Evolutionary conservation across 2,113 vertebrate genomes (phyloP).

Genomic region (Diadophis punctatus): DNA sequence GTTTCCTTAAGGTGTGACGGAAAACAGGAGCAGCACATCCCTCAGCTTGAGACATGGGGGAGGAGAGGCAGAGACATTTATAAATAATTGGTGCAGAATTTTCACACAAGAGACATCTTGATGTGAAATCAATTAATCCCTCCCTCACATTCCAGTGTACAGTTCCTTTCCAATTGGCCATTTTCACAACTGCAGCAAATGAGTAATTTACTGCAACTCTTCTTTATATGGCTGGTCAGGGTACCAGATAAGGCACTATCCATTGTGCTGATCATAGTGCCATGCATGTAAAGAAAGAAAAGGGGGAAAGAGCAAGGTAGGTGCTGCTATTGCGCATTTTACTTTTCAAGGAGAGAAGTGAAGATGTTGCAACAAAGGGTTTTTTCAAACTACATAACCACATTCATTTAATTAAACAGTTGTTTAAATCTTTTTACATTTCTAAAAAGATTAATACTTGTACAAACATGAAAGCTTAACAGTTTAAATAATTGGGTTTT

Average conservation of each 20-base stretch:
- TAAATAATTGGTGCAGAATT: constrained; percentile 22
- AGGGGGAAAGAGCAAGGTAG: not conserved
- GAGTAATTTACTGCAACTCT: constrained; percentile 14
- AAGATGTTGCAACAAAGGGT: not conserved
- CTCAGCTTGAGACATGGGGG: not conserved
- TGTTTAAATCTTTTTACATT: constrained; percentile 35
- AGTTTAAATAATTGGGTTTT: not conserved
- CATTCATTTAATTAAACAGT: constrained; percentile 3
- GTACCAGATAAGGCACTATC: constrained; percentile 47
- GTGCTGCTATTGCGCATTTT: not conserved
- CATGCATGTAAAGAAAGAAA: not conserved
- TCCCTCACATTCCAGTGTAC: constrained; percentile 4
- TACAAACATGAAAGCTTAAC: constrained; percentile 11
- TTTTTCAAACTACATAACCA: constrained; percentile 46
- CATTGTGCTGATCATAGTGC: constrained; percentile 56
- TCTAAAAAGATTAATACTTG: constrained; percentile 51
- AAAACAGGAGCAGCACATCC: not conserved
- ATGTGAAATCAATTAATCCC: constrained; percentile 40
- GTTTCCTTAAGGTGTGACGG: not conserved
- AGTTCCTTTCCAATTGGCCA: not conserved
- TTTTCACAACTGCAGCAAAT: not conserved
- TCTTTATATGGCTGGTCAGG: not conserved
- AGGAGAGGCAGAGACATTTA: constrained; percentile 4
- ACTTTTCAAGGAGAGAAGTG: not conserved
- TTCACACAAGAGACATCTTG: constrained; percentile 30